Percentiles rank a stretch among this genome's conserved stretches.
Evolutionary conservation across 2,888 invertebrate species (phyloP).

Genomic region (Cheiracanthium punctorium): DNA sequence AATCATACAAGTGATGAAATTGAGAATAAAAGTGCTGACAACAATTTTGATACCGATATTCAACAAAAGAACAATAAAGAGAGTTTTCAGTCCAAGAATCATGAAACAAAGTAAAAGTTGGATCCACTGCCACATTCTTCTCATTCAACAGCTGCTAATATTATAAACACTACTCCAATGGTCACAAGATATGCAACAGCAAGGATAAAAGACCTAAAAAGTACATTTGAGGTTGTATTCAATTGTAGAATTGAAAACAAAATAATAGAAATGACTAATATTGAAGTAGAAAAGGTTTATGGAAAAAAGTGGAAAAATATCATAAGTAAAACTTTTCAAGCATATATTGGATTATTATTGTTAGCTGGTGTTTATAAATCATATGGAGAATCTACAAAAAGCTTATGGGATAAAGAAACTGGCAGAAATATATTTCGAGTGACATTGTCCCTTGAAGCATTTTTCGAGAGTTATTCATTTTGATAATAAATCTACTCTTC

Average conservation of each 20-base stretch:
- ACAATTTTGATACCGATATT: background rate
- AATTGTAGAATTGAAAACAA: slow-evolving; percentile 9
- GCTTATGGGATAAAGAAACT: too few species aligned
- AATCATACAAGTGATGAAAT: background rate
- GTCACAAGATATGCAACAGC: slow-evolving; percentile 4
- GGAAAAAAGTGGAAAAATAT: too few species aligned
- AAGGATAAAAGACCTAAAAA: slow-evolving; percentile 8
- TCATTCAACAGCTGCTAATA: background rate
- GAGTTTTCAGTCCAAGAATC: too few species aligned
- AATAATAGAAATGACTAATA: slow-evolving; percentile 12
- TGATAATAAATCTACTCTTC: slow-evolving; percentile 18
- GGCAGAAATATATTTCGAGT: background rate
- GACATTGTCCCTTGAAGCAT: background rate
- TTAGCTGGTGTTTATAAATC: too few species aligned
- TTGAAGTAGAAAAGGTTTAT: too few species aligned
- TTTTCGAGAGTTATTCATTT: background rate
- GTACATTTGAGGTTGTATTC: slow-evolving; percentile 7
- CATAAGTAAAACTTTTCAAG: too few species aligned
- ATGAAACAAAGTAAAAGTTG: slow-evolving; percentile 2
- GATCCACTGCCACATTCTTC: background rate
- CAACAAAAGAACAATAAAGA: background rate
- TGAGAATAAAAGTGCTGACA: background rate
- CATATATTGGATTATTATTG: too few species aligned
- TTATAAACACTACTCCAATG: background rate
- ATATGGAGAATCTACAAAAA: too few species aligned